phyloP scores from a whole-genome alignment of 2,797 vertebrate species.

The Zenarchopterus dispar region DNA sequence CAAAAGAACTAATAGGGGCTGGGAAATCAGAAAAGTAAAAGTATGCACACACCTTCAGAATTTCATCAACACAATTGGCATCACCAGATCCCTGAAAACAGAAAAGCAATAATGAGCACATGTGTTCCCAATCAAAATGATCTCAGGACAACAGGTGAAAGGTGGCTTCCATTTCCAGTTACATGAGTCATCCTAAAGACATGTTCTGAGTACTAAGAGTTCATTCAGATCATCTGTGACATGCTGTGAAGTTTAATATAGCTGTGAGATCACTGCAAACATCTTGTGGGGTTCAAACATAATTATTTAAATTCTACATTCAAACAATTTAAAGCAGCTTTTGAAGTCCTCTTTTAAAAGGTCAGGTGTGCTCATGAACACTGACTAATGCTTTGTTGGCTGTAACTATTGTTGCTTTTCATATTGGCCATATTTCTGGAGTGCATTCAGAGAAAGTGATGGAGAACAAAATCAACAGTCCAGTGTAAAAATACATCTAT shows the following conservation, averaged over 20 bases:
- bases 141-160: constrained; percentile 40
- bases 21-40: neutral
- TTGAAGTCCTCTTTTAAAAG: too few relatives aligned
- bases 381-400: neutral
- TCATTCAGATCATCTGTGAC: constrained; percentile 21
- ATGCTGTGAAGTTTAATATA: constrained; percentile 11
- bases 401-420: neutral
- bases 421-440: neutral
- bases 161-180: constrained; percentile 42
- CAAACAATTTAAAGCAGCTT: neutral
- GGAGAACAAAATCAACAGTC: too few relatives aligned
- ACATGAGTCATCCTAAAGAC: constrained; percentile 43
- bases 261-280: constrained; percentile 31
- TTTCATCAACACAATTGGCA: constrained; percentile 97
- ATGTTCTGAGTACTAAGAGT: constrained; percentile 32
- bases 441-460: too few relatives aligned
- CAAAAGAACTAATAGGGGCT: neutral
- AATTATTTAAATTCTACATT: neutral
- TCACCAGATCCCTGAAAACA: constrained; percentile 90
- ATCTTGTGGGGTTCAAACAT: constrained; percentile 8
- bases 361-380: too few relatives aligned
- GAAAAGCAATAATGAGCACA: constrained; percentile 49
- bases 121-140: constrained; percentile 25
- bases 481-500: too few relatives aligned
- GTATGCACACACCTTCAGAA: constrained; percentile 88